Percentiles rank a stretch among this genome's conserved stretches.
These are phyloP conservation scores for Mythimna pallens DNA, from an alignment of 2,888 invertebrate species.

Conservation along the genomic window DNA sequence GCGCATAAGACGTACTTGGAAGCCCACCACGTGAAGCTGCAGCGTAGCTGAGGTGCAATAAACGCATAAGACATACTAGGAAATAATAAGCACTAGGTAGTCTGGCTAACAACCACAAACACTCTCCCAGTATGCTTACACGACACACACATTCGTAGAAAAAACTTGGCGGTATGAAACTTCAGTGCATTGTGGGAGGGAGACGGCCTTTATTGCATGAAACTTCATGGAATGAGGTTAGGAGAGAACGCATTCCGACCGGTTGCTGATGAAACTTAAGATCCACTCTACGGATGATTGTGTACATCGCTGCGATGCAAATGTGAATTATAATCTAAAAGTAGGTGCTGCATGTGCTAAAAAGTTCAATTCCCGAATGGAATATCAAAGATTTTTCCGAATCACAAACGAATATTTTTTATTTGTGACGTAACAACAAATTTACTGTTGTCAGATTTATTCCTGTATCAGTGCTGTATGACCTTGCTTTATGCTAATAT, in stretches of 20 bases:
- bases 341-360: too few species aligned
- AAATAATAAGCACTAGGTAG: slow-evolving; percentile 32
- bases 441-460: too few species aligned
- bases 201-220: background rate
- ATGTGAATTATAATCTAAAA: too few species aligned
- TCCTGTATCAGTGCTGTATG: too few species aligned
- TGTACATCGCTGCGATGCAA: background rate
- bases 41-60: slow-evolving; percentile 15
- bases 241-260: background rate
- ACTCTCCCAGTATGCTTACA: background rate
- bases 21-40: background rate
- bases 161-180: slow-evolving; percentile 13
- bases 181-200: slow-evolving; percentile 29
- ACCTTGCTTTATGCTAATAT: too few species aligned
- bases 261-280: background rate
- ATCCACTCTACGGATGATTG: background rate
- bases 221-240: slow-evolving; percentile 2
- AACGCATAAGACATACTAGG: slow-evolving; percentile 37
- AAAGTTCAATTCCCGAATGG: too few species aligned
- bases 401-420: too few species aligned
- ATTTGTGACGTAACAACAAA: too few species aligned
- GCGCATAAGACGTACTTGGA: slow-evolving; percentile 41
- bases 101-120: slow-evolving; percentile 6
- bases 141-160: slow-evolving; percentile 22
- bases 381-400: too few species aligned